Base-by-base conservation (phyloP, 2,888 invertebrate species). In the Sarcophaga subvicina region DNA sequence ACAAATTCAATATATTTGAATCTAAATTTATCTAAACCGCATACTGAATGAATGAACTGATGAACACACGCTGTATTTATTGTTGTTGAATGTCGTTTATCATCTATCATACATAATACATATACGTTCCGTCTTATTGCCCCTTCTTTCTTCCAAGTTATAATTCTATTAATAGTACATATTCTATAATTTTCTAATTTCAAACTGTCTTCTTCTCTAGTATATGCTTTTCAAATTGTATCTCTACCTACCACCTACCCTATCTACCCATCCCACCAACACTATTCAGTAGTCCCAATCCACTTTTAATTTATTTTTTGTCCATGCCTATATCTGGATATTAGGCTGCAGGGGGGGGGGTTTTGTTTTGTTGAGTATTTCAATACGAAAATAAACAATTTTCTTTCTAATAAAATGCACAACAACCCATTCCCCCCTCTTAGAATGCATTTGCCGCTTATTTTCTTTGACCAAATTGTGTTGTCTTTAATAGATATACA, bases 1-100 rank as follows among this genome's bases (percentile, higher is more conserved):
- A 73, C 17, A 27, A 80, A 85, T 66, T 76, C 49, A 22, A 85
- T 37, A 37, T 75, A 75, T 75, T 82, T 85, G 71, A 79, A 79
- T 82, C 79, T 78, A 81, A 77, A 78, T 78, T 37, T 81, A 78
- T 70, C 73, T 73, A 37, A 37, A 54, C 54, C 54, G 17, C 54
- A 54, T 12, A 12, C 54, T 54, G 4, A 37, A 8, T 8, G 37
- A 37, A 37, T 37, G 37, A 37, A 12, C 54, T 17, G 54, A 54
- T 4, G 17, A 54, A 81, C 27, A 73, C 69, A 25, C 37, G 78
- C 59, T 82, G 75, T 86, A 86, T 86, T 80, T 77, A 20, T 80
- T 80, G 47, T 80, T 80, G 60, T 66, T 64, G 37, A 25, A 71
- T 4, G 12, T 54, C 25, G 10, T 54, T 25, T 25, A 17, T 54